phyloP scores from a whole-genome alignment of 2,888 invertebrate species.

The Ichneumoninae sp. region DNA sequence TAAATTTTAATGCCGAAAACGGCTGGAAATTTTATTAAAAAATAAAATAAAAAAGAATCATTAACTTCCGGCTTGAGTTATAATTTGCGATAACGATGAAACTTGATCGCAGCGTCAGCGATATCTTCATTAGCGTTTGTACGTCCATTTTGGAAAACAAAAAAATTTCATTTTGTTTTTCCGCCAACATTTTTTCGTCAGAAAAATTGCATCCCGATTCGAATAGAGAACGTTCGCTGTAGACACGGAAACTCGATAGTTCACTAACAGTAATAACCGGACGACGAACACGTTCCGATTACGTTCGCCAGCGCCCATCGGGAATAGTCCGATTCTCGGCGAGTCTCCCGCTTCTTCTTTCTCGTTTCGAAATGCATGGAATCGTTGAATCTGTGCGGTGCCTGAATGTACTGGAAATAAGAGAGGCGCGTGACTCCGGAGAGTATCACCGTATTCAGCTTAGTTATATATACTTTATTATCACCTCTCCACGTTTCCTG shows the following conservation, averaged over 20 bases:
- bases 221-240: neutral
- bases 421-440: slow-evolving; percentile 27
- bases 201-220: slow-evolving; percentile 23
- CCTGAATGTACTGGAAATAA: slow-evolving; percentile 1
- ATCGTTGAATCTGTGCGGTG: slow-evolving; percentile 45
- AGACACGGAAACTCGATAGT: slow-evolving; percentile 47
- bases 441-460: slow-evolving; percentile 1
- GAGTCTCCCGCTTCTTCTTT: slow-evolving; percentile 11
- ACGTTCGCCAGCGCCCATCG: slow-evolving; percentile 34
- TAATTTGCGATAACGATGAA: too few species aligned
- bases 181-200: neutral
- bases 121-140: neutral
- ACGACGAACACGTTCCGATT: slow-evolving; percentile 37
- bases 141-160: neutral
- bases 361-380: slow-evolving; percentile 56
- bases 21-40: too few species aligned
- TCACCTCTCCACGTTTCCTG: neutral
- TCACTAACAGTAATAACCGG: slow-evolving; percentile 44
- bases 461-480: slow-evolving; percentile 20
- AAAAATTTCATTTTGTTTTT: slow-evolving; percentile 3
- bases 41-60: too few species aligned
- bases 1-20: too few species aligned
- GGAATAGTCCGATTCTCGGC: slow-evolving; percentile 9
- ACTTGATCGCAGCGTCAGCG: too few species aligned
- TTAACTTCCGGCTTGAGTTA: too few species aligned